These are phyloP conservation scores for Drosophila cognata DNA, from an alignment of 2,888 invertebrate genomes.

Conservation along the genomic window DNA sequence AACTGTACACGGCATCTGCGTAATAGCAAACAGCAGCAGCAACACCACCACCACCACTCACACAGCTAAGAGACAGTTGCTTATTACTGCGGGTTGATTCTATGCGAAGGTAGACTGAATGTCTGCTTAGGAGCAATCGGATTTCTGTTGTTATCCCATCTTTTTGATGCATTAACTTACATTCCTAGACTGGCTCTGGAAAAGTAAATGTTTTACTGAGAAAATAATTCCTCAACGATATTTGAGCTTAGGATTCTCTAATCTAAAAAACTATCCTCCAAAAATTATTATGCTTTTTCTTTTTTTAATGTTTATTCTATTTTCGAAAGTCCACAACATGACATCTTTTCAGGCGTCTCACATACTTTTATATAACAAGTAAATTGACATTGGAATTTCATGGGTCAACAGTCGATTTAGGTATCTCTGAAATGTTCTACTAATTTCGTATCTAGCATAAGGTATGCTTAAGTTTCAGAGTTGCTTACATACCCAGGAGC, in stretches of 20 bases:
- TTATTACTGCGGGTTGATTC: slow-evolving; percentile 7
- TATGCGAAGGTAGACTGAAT: neutral
- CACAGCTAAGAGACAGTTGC: neutral
- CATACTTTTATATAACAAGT: neutral
- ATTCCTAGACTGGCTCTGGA: neutral
- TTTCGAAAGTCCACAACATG: no score
- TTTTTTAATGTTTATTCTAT: no score
- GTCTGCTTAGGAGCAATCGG: slow-evolving; percentile 1
- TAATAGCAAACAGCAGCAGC: slow-evolving; percentile 7
- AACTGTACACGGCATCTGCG: slow-evolving; percentile 53
- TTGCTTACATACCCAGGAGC: neutral
- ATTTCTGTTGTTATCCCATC: slow-evolving; percentile 2
- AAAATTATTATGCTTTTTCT: neutral
- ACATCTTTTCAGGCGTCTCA: no score
- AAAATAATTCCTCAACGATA: neutral
- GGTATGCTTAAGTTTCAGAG: neutral
- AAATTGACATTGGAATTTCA: neutral
- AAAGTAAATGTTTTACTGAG: neutral
- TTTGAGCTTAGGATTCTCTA: neutral
- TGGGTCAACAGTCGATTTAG: neutral
- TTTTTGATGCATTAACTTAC: neutral
- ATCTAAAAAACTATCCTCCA: neutral
- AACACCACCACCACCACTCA: neutral
- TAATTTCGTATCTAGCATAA: neutral
- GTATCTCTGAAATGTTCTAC: neutral